These are phyloP conservation scores for Leptinotarsa peninsularis DNA, from an alignment of 2,888 invertebrate species.

Conservation along the genomic window DNA sequence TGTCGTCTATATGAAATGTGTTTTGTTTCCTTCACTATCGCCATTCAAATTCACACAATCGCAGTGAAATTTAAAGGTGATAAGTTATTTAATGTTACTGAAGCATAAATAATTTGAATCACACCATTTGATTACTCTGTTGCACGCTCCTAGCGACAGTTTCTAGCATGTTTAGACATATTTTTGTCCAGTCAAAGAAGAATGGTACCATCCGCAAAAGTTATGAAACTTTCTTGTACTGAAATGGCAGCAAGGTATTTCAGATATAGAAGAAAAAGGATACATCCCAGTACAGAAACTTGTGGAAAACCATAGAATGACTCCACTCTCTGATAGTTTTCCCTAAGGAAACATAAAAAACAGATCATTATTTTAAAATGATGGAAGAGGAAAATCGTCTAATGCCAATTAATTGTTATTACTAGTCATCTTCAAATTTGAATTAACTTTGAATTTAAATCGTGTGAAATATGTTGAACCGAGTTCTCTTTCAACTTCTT, in stretches of 20 bases:
- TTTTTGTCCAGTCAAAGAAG: not conserved
- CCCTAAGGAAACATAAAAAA: no score
- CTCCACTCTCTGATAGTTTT: not conserved
- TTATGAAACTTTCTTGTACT: not conserved
- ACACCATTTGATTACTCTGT: not conserved
- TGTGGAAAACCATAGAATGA: not conserved
- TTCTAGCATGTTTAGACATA: not conserved
- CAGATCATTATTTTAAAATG: no score
- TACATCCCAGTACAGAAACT: not conserved
- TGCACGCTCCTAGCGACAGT: not conserved
- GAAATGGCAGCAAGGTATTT: not conserved
- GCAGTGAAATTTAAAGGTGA: not conserved
- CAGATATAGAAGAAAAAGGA: not conserved
- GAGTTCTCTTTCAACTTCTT: no score
- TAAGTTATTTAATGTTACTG: not conserved
- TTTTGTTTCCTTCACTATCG: not conserved
- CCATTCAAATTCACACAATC: not conserved
- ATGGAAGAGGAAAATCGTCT: no score
- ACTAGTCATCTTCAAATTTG: no score
- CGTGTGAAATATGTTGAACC: no score
- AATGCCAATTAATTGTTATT: no score
- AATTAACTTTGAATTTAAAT: no score
- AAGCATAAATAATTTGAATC: not conserved
- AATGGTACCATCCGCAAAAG: not conserved
- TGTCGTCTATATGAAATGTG: not conserved